phyloP scores from a whole-genome alignment of 2,888 invertebrate genomes.

The Drosophila conformis region DNA sequence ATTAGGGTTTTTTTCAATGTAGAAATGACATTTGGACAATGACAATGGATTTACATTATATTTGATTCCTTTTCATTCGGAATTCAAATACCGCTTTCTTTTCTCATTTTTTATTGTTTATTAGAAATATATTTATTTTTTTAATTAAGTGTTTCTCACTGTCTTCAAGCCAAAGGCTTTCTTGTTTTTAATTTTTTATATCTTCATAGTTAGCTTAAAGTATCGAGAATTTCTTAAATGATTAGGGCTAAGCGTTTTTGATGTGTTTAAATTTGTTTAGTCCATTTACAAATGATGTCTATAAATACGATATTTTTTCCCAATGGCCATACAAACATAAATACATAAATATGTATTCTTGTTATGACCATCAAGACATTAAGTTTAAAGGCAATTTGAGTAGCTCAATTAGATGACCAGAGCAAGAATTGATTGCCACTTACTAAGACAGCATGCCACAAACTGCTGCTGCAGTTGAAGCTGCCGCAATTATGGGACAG shows the following conservation, averaged over 20 bases:
- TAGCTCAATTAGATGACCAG: constrained; percentile 15
- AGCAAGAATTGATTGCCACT: constrained; percentile 27
- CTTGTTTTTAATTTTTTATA: too few species aligned
- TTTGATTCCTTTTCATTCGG: background rate
- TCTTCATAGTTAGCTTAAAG: background rate
- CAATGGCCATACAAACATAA: background rate
- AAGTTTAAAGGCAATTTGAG: constrained; percentile 36
- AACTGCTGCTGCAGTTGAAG: constrained; percentile 1
- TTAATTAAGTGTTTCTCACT: background rate
- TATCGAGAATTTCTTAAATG: background rate
- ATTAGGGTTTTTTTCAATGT: background rate
- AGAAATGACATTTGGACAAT: background rate
- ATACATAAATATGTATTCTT: background rate
- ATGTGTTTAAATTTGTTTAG: background rate
- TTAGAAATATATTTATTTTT: background rate
- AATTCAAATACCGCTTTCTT: background rate
- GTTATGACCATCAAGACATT: constrained; percentile 36
- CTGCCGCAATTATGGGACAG: background rate
- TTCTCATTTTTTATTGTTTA: background rate
- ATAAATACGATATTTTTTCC: background rate
- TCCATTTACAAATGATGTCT: background rate
- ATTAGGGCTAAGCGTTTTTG: background rate
- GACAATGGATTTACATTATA: background rate
- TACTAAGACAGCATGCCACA: constrained; percentile 20
- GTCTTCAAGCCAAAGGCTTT: background rate